Evolutionary conservation across 2,888 invertebrate genomes (phyloP).

Genomic region (Malthinus flaveolus): DNA sequence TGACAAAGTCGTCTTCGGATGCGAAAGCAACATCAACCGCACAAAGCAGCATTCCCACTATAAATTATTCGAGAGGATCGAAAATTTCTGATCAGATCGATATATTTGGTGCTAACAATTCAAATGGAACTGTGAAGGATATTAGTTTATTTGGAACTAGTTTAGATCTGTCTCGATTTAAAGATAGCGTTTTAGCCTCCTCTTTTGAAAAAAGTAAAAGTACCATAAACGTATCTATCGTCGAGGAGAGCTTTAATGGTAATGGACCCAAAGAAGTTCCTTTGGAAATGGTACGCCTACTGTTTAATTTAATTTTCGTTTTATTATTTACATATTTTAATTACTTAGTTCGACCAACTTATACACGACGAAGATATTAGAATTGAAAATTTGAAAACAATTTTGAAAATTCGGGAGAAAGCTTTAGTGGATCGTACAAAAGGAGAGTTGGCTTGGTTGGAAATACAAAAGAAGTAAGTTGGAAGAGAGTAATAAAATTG

Average conservation of each 20-base stretch:
- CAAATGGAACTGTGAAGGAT: slow-evolving; percentile 17
- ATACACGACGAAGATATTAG: slow-evolving; percentile 69
- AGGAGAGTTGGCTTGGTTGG: slow-evolving; percentile 65
- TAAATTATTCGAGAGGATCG: slow-evolving; percentile 48
- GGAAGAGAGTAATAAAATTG: background rate
- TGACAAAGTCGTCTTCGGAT: slow-evolving; percentile 16
- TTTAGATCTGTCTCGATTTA: slow-evolving; percentile 31
- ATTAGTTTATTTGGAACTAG: slow-evolving; percentile 22
- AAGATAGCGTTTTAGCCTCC: slow-evolving; percentile 24
- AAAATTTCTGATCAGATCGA: slow-evolving; percentile 29
- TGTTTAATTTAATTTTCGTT: background rate
- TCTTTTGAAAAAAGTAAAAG: slow-evolving; percentile 23
- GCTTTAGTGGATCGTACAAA: slow-evolving; percentile 68
- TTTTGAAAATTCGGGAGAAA: slow-evolving; percentile 69
- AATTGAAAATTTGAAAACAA: slow-evolving; percentile 65
- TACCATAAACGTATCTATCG: slow-evolving; percentile 18
- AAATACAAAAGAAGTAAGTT: slow-evolving; percentile 64
- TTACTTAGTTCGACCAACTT: slow-evolving; percentile 59
- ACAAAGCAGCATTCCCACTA: slow-evolving; percentile 29
- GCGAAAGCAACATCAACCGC: background rate
- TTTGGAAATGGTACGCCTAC: slow-evolving; percentile 46
- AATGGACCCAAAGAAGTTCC: slow-evolving; percentile 45
- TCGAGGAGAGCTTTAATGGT: slow-evolving; percentile 2
- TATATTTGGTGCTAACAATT: slow-evolving; percentile 16
- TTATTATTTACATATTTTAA: background rate